phyloP scores from a whole-genome alignment of 2,888 invertebrate species.

The Yponomeuta plumbellus region DNA sequence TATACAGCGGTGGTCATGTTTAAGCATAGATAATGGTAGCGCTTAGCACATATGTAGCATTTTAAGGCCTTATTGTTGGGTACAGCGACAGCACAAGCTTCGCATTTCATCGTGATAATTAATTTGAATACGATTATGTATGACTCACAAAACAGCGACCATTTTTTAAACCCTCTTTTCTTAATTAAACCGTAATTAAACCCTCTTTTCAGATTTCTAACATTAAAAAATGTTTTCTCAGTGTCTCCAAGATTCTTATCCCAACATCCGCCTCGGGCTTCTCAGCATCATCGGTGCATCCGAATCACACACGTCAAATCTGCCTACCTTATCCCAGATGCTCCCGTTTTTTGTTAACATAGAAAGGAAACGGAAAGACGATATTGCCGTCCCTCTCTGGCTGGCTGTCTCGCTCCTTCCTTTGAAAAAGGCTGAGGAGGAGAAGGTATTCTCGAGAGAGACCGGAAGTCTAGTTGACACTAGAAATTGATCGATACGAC shows the following conservation, averaged over 20 bases:
- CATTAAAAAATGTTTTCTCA: not conserved
- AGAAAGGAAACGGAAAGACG: slow-evolving; percentile 73
- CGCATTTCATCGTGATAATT: too few relatives aligned
- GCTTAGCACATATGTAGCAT: too few relatives aligned
- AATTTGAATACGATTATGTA: too few relatives aligned
- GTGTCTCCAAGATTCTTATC: not conserved
- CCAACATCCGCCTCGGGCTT: slow-evolving; percentile 31
- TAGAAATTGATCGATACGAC: not conserved
- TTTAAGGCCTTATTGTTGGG: too few relatives aligned
- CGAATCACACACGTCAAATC: slow-evolving; percentile 35
- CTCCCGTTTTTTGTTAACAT: slow-evolving; percentile 55
- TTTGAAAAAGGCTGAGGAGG: slow-evolving; percentile 13
- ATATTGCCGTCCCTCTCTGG: slow-evolving; percentile 32
- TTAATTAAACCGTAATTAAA: too few relatives aligned
- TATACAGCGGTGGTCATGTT: too few relatives aligned
- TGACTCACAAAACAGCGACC: too few relatives aligned
- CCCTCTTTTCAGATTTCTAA: not conserved
- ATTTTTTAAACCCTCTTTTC: too few relatives aligned
- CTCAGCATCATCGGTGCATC: slow-evolving; percentile 37
- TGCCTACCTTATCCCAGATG: slow-evolving; percentile 54
- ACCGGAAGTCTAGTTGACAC: not conserved
- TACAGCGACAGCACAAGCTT: too few relatives aligned
- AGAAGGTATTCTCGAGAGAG: not conserved
- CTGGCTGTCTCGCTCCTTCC: slow-evolving; percentile 34
- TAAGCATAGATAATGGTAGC: too few relatives aligned